Evolutionary conservation across 2,888 invertebrate species (phyloP).

Genomic region (Axea sp.): DNA sequence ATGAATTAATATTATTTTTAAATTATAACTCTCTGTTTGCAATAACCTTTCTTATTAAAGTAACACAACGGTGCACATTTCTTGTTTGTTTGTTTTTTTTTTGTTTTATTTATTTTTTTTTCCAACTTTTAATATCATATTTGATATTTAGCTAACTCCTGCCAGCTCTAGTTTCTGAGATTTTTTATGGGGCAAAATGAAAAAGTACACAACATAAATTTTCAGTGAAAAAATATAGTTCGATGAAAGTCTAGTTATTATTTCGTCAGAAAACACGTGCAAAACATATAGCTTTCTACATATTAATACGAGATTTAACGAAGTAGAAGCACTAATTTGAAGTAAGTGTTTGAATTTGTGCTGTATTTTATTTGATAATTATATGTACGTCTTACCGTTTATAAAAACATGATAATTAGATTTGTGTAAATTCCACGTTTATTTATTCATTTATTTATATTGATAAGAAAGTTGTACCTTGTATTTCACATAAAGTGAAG

Average conservation of each 20-base stretch:
- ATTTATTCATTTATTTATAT: constrained; percentile 42
- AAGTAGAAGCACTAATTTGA: constrained; percentile 36
- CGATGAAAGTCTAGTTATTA: constrained; percentile 20
- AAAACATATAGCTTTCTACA: constrained; percentile 31
- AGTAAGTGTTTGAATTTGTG: constrained; percentile 34
- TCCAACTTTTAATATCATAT: constrained; percentile 21
- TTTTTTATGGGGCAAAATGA: constrained; percentile 14
- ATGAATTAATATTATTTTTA: too few relatives aligned
- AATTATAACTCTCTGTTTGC: too few relatives aligned
- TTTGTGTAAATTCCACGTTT: constrained; percentile 34
- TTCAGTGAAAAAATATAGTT: constrained; percentile 9
- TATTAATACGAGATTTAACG: constrained; percentile 31
- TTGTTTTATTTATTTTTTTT: constrained; percentile 7
- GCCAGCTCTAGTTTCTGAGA: neutral
- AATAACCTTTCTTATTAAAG: too few relatives aligned
- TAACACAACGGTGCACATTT: neutral
- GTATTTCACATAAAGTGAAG: constrained; percentile 1
- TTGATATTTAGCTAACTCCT: constrained; percentile 1
- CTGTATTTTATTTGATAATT: constrained; percentile 39
- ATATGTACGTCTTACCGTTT: too few relatives aligned
- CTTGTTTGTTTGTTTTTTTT: neutral
- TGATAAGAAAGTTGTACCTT: constrained; percentile 41
- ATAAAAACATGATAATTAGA: constrained; percentile 21
- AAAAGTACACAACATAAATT: constrained; percentile 22
- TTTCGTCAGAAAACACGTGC: constrained; percentile 33